Evolutionary conservation across 2,113 vertebrate species (phyloP), one percentile per base, ranked within the genome.

Genomic region (Sorex fumeus): DNA sequence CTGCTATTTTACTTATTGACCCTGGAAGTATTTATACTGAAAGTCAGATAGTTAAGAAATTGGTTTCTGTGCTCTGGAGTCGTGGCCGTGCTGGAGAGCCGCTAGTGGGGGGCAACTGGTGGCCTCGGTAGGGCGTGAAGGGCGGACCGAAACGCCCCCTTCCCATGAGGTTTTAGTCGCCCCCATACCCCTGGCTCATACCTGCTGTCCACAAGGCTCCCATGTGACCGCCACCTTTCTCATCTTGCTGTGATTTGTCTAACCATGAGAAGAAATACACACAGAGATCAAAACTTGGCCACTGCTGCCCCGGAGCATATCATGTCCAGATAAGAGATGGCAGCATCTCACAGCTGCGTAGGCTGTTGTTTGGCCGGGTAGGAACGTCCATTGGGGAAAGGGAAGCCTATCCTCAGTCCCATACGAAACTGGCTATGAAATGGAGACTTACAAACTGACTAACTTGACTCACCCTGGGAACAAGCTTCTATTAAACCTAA

Each of bases 401-500:
- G 53, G 32, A 90, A 90, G 71, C 4, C 53, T 60, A 72, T 18
- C 64, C 72, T 75, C 53, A 45, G 77, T 75, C 84, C 62, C 50
- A 82, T 32, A 34, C 79, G 72, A 90, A 91, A 78, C 36, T 5
- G 19, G n/a, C 45, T 83, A 19, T 70, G 53, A 72, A 86, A 91
- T 27, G 8, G 32, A 82, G 43, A 91, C 25, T 1, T 32, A 77
- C 34, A 85, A 74, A 87, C 3, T 36, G 74, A 89, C 18, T 84
- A 62, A 70, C 21, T 64, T 47, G 70, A 72, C 30, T 7, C 13
- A 78, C 18, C n/a, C 23, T 85, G 43, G 13, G 28, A 76, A 95
- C 74, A 91, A 66, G 76, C 21, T n/a, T n/a, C n/a, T n/a, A n/a
- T n/a, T n/a, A n/a, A 30, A 69, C 67, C 62, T 64, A 89, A 95